Evolutionary conservation across 2,797 vertebrate genomes (phyloP), one percentile per base, ranked within the genome.

Genomic region (Acipenser transmontanus): DNA sequence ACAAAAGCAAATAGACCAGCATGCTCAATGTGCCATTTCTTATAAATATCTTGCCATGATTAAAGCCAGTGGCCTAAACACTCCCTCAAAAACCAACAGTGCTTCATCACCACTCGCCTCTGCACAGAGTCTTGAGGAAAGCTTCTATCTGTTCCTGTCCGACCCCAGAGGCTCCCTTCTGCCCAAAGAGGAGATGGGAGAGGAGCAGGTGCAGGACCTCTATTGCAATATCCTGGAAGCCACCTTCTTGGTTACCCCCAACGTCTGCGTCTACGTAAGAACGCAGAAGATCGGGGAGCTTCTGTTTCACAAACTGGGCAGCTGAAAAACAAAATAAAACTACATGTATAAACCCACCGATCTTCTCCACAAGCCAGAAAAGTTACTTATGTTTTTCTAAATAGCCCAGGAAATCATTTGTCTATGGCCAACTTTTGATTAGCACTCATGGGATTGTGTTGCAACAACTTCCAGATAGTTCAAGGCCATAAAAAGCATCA

Each of bases 161-260:
- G 71, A 99, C 95, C 76, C 97, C 97, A 84, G 96, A 95, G 70
- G 95, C 93, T 92, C 97, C 97, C 88, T 98, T 98, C 91, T 98
- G 96, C 81, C 96, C 97, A 82, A 98, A 98, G 68, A 99, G 93
- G 83, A 99, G 94, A 91, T 98, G 97, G 86, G 97, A 99, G 86
- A 99, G 97, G 81, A 99, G 93, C 80, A 99, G 94, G 88, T 99
- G 97, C 87, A 99, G 91, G 85, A 99, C 96, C 88, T 99, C 97
- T 94, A 99, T 99, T 77, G 97, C 96, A 86, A 99, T 99, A 86
- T 99, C 97, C 82, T 99, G 97, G 91, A 99, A 99, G 94, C 97
- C 97, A 98, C 97, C 97, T 97, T 99, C 97, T 90, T 98, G 97
- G 88, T 91, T 98, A 82, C 94, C 95, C 77, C 96, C 92, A 57